phyloP scores from a whole-genome alignment of 2,797 vertebrate genomes.

The Pseudopleuronectes americanus region DNA sequence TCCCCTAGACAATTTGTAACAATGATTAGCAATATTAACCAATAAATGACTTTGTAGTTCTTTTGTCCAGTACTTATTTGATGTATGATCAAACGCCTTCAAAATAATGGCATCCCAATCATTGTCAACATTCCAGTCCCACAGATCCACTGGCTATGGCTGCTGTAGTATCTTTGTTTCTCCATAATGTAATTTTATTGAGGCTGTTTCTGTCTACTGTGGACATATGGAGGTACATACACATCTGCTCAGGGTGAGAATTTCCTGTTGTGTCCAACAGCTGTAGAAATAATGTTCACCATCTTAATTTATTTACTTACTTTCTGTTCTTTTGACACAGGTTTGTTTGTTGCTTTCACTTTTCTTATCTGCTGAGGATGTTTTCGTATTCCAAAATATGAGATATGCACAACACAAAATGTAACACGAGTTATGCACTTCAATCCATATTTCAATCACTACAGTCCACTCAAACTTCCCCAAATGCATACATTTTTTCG shows the following conservation, averaged over 20 bases:
- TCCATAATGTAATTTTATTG: too few species aligned
- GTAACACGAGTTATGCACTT: neutral
- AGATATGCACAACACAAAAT: neutral
- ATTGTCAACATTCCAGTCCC: too few species aligned
- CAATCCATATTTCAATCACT: slow-evolving; percentile 7
- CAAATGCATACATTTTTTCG: neutral
- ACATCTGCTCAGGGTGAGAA: neutral
- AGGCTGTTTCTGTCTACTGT: too few species aligned
- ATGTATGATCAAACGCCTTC: too few species aligned
- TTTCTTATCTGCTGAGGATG: neutral
- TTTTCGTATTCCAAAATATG: neutral
- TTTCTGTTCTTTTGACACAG: neutral
- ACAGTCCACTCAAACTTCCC: slow-evolving; percentile 10
- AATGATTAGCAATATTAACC: too few species aligned
- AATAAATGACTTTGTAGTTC: too few species aligned
- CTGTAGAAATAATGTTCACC: too few species aligned
- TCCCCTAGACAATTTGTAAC: too few species aligned
- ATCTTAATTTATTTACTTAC: neutral
- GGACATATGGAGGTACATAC: neutral
- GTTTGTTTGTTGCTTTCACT: neutral
- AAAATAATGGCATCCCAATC: too few species aligned
- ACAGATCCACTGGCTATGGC: too few species aligned
- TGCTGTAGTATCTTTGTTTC: too few species aligned
- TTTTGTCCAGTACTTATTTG: too few species aligned
- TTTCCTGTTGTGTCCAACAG: neutral